Evolutionary conservation across 30 jellyfish, hydroid and myxozoan species (phyloP).

Genomic region (Hydractinia symbiolongicarpus): DNA sequence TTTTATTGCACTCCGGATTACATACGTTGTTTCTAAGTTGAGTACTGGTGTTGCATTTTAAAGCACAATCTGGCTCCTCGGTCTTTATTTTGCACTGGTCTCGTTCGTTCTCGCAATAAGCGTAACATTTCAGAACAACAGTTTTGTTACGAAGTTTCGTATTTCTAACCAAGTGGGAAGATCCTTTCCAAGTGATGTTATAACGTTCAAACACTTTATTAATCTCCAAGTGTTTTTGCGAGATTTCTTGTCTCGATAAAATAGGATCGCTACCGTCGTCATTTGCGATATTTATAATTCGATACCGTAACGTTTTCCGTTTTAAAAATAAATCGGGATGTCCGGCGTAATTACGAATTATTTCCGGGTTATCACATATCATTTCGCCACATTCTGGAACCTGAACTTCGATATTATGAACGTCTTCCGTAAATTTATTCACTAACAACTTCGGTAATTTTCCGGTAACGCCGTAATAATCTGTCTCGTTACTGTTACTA

Average conservation of each 20-base stretch:
- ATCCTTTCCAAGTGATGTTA: slow-evolving; percentile 58
- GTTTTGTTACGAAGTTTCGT: slow-evolving; percentile 29
- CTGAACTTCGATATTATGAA: slow-evolving; percentile 42
- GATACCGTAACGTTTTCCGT: slow-evolving; percentile 40
- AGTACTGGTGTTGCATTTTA: background rate
- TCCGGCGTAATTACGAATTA: slow-evolving; percentile 49
- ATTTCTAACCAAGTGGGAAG: slow-evolving; percentile 32
- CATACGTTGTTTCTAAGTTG: slow-evolving; percentile 29
- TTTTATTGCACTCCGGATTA: slow-evolving; percentile 28
- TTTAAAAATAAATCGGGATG: slow-evolving; percentile 23
- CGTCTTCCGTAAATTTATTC: slow-evolving; percentile 35
- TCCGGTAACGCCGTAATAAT: slow-evolving; percentile 39
- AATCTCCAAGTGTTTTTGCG: slow-evolving; percentile 37
- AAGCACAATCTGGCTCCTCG: too few relatives aligned
- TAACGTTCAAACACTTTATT: slow-evolving; percentile 48
- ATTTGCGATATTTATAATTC: slow-evolving; percentile 55
- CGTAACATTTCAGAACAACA: slow-evolving; percentile 31
- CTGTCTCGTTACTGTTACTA: slow-evolving; percentile 6
- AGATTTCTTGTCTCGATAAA: slow-evolving; percentile 34
- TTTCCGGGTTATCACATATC: slow-evolving; percentile 82
- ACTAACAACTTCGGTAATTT: slow-evolving; percentile 34
- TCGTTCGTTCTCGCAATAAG: slow-evolving; percentile 18
- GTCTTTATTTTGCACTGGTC: too few relatives aligned
- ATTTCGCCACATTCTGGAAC: slow-evolving; percentile 76
- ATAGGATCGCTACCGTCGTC: slow-evolving; percentile 59